phyloP scores from a whole-genome alignment of 2,797 vertebrate species.

The Lepidocolaptes lacrymiger region DNA sequence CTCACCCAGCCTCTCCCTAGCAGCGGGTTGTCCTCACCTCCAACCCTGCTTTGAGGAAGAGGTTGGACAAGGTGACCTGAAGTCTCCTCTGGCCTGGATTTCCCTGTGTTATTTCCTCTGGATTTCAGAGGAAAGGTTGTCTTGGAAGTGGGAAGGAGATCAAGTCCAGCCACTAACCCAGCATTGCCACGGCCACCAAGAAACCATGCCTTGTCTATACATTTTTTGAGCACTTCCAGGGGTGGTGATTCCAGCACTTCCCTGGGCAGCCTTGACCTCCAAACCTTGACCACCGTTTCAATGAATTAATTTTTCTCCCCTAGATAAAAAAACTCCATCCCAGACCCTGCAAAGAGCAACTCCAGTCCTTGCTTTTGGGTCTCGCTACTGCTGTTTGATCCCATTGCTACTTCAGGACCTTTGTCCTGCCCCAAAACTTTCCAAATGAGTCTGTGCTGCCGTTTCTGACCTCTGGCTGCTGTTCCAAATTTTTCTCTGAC shows the following conservation, averaged over 20 bases:
- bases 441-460: background rate
- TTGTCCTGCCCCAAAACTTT: background rate
- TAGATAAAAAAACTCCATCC: background rate
- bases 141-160: background rate
- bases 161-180: rapidly evolving
- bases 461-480: background rate
- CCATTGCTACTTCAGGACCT: background rate
- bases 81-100: background rate
- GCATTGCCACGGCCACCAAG: rapidly evolving
- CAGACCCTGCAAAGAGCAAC: rapidly evolving
- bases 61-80: background rate
- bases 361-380: rapidly evolving
- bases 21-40: rapidly evolving
- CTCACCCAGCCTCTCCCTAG: background rate
- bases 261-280: background rate
- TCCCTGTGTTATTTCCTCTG: rapidly evolving
- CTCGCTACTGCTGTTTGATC: background rate
- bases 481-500: constrained; percentile 20
- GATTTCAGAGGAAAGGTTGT: background rate
- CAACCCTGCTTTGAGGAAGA: background rate
- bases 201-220: rapidly evolving
- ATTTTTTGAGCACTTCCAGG: background rate
- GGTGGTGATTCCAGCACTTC: background rate
- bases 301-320: rapidly evolving
- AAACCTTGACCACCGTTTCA: rapidly evolving